These are phyloP conservation scores for Clytia hemisphaerica DNA, from an alignment of 30 jellyfish, hydroid and myxozoan genomes.

Conservation along the genomic window DNA sequence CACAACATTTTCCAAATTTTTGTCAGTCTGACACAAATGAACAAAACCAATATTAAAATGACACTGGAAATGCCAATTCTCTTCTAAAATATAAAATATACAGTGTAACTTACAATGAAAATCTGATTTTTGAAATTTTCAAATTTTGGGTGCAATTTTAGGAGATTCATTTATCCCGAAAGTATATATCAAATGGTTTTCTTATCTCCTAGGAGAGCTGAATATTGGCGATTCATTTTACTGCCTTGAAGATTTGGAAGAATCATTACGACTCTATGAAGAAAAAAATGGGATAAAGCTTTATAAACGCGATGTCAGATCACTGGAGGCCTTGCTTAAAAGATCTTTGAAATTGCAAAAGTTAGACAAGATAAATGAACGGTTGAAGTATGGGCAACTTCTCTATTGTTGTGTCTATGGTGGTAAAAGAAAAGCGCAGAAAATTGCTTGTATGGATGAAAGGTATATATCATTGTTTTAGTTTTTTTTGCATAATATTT, in stretches of 20 bases:
- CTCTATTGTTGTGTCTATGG: slow-evolving; percentile 47
- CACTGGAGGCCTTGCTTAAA: slow-evolving; percentile 32
- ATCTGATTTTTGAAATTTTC: too few relatives aligned
- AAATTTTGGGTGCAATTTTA: too few relatives aligned
- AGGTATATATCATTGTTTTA: slow-evolving; percentile 24
- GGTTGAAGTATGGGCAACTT: slow-evolving; percentile 35
- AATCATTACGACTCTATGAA: slow-evolving; percentile 29
- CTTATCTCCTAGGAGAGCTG: slow-evolving; percentile 17
- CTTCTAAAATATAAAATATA: not conserved
- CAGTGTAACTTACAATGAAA: not conserved
- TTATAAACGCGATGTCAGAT: slow-evolving; percentile 33
- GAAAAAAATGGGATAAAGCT: slow-evolving; percentile 26
- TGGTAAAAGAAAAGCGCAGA: slow-evolving; percentile 38
- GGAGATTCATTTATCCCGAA: too few relatives aligned
- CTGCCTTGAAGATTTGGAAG: slow-evolving; percentile 38
- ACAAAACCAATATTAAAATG: not conserved
- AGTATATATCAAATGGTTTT: not conserved
- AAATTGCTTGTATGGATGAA: slow-evolving; percentile 43
- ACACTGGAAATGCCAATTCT: not conserved
- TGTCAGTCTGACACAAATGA: not conserved
- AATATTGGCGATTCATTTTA: slow-evolving; percentile 42
- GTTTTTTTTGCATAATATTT: too few relatives aligned
- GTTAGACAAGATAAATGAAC: slow-evolving; percentile 13
- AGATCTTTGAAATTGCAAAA: slow-evolving; percentile 31
- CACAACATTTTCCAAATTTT: too few relatives aligned